Evolutionary conservation across 2,113 vertebrate species (phyloP).

Genomic region (Danionella cerebrum): DNA sequence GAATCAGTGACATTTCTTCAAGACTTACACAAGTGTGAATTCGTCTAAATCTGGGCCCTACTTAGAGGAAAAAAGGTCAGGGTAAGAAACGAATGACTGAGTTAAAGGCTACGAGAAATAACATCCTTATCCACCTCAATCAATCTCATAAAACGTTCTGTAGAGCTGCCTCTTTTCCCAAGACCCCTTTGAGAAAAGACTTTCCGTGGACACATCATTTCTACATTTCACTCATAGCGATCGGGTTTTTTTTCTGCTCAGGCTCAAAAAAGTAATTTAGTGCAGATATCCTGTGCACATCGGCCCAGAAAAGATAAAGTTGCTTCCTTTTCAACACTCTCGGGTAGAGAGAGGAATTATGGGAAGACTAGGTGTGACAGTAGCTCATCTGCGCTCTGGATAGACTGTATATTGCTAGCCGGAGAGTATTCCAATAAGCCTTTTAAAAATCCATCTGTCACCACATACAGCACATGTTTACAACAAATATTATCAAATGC

Average conservation of each 20-base stretch:
- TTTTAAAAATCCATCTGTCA: slow-evolving; percentile 35
- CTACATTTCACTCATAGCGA: slow-evolving; percentile 29
- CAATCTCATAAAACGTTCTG: slow-evolving; percentile 25
- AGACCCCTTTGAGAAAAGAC: slow-evolving; percentile 1
- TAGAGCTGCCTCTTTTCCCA: background rate
- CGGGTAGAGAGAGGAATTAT: slow-evolving; percentile 32
- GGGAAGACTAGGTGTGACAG: slow-evolving; percentile 27
- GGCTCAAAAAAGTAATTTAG: slow-evolving; percentile 39
- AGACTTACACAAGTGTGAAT: background rate
- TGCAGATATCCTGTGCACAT: slow-evolving; percentile 18
- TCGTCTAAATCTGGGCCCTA: background rate
- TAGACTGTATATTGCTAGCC: slow-evolving; percentile 10
- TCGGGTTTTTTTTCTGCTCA: background rate
- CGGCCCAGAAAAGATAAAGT: slow-evolving; percentile 22
- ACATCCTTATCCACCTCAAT: slow-evolving; percentile 8
- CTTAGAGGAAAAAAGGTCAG: background rate
- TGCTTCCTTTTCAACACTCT: slow-evolving; percentile 28
- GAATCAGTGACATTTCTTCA: background rate
- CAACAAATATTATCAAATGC: slow-evolving; percentile 15
- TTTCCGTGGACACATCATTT: slow-evolving; percentile 19
- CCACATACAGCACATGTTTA: slow-evolving; percentile 18
- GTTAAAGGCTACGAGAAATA: slow-evolving; percentile 14
- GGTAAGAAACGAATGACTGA: slow-evolving; percentile 16
- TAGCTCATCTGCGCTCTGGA: slow-evolving; percentile 38
- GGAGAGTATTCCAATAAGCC: slow-evolving; percentile 14